Evolutionary conservation across 2,113 vertebrate species (phyloP).

Genomic region (Smithornis capensis): DNA sequence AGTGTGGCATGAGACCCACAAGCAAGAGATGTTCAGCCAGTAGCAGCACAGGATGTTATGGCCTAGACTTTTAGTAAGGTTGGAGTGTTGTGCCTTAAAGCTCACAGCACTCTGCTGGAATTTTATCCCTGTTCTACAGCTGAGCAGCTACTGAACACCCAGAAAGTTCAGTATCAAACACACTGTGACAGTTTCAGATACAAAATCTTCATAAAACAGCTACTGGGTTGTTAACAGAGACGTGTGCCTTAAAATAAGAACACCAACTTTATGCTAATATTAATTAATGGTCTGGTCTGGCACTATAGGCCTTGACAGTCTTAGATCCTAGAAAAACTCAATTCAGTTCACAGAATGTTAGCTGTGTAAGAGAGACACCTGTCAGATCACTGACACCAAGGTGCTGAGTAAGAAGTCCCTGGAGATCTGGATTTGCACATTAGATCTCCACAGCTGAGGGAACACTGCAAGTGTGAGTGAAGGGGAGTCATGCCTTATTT

Average conservation of each 20-base stretch:
- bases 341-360: background rate
- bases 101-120: background rate
- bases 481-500: background rate
- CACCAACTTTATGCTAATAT: fast-evolving
- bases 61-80: background rate
- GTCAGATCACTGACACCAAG: background rate
- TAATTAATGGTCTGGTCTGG: background rate
- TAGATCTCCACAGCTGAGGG: background rate
- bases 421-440: background rate
- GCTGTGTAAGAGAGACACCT: background rate
- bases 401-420: background rate
- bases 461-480: background rate
- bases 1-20: background rate
- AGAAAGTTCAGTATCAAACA: background rate
- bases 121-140: background rate
- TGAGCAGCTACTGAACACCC: background rate
- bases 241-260: background rate
- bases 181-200: background rate
- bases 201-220: background rate
- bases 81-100: background rate
- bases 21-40: background rate
- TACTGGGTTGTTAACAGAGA: background rate
- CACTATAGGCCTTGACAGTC: background rate
- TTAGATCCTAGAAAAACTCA: background rate
- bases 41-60: background rate